These are phyloP conservation scores for Heteromormyrus szaboi DNA, from an alignment of 2,797 vertebrate genomes.

Conservation along the genomic window DNA sequence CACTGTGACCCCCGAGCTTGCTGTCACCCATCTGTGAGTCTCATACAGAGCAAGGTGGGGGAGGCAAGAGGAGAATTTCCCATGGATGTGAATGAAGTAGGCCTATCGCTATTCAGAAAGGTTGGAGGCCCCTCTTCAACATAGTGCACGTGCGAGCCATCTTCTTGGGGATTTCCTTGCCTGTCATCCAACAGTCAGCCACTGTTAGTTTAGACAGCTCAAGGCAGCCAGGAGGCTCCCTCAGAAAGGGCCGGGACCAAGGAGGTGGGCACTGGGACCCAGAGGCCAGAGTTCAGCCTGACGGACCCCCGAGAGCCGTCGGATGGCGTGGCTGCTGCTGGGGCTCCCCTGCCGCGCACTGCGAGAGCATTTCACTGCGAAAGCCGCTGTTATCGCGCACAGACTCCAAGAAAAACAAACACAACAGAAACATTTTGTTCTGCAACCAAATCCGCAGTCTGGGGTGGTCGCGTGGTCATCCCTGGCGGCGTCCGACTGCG, in stretches of 20 bases:
- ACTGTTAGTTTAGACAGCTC: constrained; percentile 57
- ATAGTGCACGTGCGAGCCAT: constrained; percentile 51
- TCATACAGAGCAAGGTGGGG: not conserved
- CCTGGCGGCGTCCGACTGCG: not conserved
- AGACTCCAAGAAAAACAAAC: constrained; percentile 7
- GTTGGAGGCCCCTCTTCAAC: constrained; percentile 45
- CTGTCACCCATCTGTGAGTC: not conserved
- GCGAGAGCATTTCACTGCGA: constrained; percentile 33
- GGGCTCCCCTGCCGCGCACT: constrained; percentile 37
- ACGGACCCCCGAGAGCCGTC: not conserved
- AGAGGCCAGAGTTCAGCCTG: not conserved
- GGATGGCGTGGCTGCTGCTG: constrained; percentile 31
- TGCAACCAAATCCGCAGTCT: not conserved
- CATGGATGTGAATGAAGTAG: not conserved
- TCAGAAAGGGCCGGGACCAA: not conserved
- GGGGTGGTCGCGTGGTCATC: not conserved
- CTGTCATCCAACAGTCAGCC: constrained; percentile 39
- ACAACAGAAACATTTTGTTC: not conserved
- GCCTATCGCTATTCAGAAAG: not conserved
- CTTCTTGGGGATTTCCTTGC: constrained; percentile 44
- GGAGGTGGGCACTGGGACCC: not conserved
- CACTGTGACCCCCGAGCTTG: not conserved
- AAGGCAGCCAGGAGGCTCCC: not conserved
- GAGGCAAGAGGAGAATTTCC: not conserved
- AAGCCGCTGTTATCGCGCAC: constrained; percentile 30